Percentiles rank a stretch among this genome's conserved stretches.
These are phyloP conservation scores for Actinernus sp. DNA, from an alignment of 92 coral and sea anemone species.

Conservation along the genomic window DNA sequence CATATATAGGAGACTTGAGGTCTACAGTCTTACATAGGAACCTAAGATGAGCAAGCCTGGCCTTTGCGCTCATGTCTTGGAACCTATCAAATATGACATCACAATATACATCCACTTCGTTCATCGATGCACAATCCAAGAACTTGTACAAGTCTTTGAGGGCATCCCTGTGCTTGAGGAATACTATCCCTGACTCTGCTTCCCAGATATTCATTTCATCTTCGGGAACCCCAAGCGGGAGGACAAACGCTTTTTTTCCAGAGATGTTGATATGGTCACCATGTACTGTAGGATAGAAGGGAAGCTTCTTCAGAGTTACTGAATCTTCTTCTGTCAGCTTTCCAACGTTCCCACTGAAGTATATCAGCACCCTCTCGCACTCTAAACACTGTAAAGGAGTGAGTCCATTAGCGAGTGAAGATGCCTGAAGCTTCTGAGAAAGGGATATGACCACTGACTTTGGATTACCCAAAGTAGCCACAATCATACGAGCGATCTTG, in stretches of 20 bases:
- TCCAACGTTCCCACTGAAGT: conserved; percentile 25
- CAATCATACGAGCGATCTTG: no score
- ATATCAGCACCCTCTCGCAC: conserved; percentile 7
- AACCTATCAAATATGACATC: conserved; percentile 32
- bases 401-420: no score
- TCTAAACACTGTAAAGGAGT: not conserved
- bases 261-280: conserved; percentile 8
- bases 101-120: conserved; percentile 45
- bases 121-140: conserved; percentile 19
- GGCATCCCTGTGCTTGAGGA: conserved; percentile 1
- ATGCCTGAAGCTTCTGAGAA: conserved; percentile 17
- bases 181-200: conserved; percentile 5
- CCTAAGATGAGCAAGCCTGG: conserved; percentile 23
- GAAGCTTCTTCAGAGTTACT: conserved; percentile 16
- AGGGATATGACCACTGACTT: conserved; percentile 19
- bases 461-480: no score
- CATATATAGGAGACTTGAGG: no score
- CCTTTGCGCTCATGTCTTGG: not conserved
- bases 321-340: not conserved
- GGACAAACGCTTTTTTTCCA: not conserved
- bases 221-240: conserved; percentile 7
- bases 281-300: conserved; percentile 26
- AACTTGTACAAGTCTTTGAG: conserved; percentile 13
- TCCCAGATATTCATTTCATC: no score
- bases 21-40: not conserved